Percentiles rank a stretch among this genome's conserved stretches.
Evolutionary conservation across 1,140 invertebrate species (phyloP).

Genomic region (Samia ricini): DNA sequence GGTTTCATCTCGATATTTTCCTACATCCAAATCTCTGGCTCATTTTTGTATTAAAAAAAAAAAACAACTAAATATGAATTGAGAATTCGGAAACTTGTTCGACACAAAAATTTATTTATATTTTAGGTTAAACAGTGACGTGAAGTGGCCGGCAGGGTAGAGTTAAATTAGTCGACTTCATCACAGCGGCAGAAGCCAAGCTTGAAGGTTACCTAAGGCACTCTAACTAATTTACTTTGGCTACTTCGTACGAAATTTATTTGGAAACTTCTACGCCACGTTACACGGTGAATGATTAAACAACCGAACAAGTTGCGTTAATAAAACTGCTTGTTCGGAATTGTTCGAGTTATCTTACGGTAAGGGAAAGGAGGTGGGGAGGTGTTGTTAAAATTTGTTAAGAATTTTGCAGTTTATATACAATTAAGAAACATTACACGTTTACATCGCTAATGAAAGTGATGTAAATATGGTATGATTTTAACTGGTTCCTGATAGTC

Average conservation of each 20-base stretch:
- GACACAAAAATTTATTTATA: background rate
- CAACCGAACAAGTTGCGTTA: slow-evolving; percentile 29
- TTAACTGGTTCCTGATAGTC: background rate
- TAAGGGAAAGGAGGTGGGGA: no score
- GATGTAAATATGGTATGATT: background rate
- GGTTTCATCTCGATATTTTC: no score
- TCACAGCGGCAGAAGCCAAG: background rate
- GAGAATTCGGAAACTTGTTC: background rate
- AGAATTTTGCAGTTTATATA: slow-evolving; percentile 23
- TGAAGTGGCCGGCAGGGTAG: background rate
- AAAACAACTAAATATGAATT: background rate
- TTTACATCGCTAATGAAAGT: slow-evolving; percentile 14
- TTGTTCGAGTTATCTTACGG: slow-evolving; percentile 16
- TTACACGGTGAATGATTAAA: slow-evolving; percentile 32
- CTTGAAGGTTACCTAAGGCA: slow-evolving; percentile 21
- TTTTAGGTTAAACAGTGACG: background rate
- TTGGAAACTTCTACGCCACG: slow-evolving; percentile 28
- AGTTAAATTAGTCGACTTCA: slow-evolving; percentile 1
- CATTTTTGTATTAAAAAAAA: no score
- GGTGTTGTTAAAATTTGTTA: no score
- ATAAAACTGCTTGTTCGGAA: slow-evolving; percentile 33
- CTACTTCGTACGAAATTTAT: slow-evolving; percentile 27
- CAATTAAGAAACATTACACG: slow-evolving; percentile 20
- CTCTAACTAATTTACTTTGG: slow-evolving; percentile 27
- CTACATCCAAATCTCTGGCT: no score